Conservation (phyloP, 1,140 invertebrate species). For the Anastrepha obliqua region DNA sequence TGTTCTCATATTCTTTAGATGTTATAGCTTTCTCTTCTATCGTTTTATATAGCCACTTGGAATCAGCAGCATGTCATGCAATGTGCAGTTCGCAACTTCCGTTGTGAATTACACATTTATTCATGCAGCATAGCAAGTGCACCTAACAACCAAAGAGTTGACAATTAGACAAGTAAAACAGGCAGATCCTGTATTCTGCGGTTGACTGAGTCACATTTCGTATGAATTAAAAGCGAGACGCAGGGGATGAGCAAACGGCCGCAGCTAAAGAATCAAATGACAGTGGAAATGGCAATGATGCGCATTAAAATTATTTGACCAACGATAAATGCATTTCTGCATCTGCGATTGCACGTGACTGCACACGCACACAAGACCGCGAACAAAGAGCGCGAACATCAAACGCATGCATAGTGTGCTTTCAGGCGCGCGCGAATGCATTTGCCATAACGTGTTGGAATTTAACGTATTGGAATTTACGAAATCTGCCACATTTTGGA, state of each 20-base stretch:
- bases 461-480: slow-evolving; percentile 31
- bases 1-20: too few relatives aligned
- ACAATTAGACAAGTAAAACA: neutral
- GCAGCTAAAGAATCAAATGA: neutral
- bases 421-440: neutral
- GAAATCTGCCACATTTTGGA: slow-evolving; percentile 20
- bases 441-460: neutral
- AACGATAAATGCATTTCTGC: slow-evolving; percentile 33
- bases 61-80: too few relatives aligned
- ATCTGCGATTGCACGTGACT: slow-evolving; percentile 27
- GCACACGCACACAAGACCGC: neutral
- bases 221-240: neutral
- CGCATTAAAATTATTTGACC: slow-evolving; percentile 29
- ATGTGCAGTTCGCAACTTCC: too few relatives aligned
- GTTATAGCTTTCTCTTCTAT: too few relatives aligned
- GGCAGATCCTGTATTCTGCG: neutral
- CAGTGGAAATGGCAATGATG: neutral
- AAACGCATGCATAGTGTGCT: neutral
- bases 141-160: neutral
- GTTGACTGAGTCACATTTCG: neutral
- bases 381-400: neutral
- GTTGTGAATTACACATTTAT: too few relatives aligned
- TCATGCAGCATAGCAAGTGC: neutral
- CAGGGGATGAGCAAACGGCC: neutral
- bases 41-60: too few relatives aligned